phyloP scores from a whole-genome alignment of 2,113 vertebrate genomes.

The Crypturellus undulatus region DNA sequence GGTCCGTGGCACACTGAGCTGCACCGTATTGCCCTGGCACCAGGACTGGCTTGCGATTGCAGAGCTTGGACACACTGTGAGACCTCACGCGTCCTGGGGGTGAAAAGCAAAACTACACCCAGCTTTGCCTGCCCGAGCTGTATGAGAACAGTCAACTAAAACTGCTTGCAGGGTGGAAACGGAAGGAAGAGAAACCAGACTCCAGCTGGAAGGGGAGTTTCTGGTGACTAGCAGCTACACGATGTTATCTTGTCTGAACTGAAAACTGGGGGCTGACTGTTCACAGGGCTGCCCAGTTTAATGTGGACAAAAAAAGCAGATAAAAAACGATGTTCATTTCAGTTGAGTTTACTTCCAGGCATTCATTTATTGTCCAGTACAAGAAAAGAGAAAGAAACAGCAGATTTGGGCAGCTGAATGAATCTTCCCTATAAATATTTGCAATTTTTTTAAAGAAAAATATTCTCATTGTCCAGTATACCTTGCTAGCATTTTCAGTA shows the following conservation, averaged over 20 bases:
- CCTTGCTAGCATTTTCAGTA: background rate
- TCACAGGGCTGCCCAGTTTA: background rate
- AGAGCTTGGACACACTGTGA: background rate
- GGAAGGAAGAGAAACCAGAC: background rate
- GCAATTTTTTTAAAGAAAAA: background rate
- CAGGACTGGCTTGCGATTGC: background rate
- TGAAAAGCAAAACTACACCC: background rate
- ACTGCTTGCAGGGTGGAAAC: background rate
- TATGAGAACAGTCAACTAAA: background rate
- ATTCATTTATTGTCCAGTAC: background rate
- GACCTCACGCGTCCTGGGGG: background rate
- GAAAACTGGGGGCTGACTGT: background rate
- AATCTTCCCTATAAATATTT: background rate
- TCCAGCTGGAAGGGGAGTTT: constrained; percentile 1
- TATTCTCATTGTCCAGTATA: background rate
- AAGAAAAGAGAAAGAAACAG: background rate
- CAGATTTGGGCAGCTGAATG: background rate
- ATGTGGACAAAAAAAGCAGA: background rate
- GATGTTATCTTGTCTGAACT: background rate
- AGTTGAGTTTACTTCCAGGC: background rate
- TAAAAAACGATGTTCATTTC: background rate
- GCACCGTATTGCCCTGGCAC: background rate
- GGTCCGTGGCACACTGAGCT: fast-evolving
- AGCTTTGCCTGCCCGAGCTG: background rate
- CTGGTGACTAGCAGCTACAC: background rate